phyloP scores from a whole-genome alignment of 2,797 vertebrate species.

The Diplodus sargus region DNA sequence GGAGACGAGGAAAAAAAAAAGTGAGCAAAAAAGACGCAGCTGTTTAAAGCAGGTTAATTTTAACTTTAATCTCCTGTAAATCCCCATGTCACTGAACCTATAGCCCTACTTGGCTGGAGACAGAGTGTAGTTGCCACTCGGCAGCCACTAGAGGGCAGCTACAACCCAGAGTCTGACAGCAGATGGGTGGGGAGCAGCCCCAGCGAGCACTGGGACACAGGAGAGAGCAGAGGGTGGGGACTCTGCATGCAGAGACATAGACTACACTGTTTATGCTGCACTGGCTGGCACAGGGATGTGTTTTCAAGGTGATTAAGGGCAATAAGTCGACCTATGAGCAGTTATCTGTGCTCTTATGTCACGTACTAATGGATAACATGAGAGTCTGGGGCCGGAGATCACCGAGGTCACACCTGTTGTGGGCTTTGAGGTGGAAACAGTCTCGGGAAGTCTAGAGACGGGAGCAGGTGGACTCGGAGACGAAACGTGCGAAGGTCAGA shows the following conservation, averaged over 20 bases:
- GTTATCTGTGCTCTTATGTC: constrained; percentile 23
- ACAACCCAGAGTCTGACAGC: constrained; percentile 24
- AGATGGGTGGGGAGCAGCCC: constrained; percentile 1
- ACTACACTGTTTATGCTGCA: background rate
- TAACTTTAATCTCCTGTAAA: constrained; percentile 80
- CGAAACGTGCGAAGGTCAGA: constrained; percentile 41
- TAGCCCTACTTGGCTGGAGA: background rate
- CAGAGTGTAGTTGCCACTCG: constrained; percentile 27
- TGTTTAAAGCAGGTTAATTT: constrained; percentile 77
- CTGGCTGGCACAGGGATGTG: background rate
- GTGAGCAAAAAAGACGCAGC: constrained; percentile 42
- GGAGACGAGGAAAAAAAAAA: constrained; percentile 35
- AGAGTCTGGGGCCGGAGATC: constrained; percentile 32
- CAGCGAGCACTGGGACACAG: constrained; percentile 27
- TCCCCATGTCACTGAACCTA: constrained; percentile 42
- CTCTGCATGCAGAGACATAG: background rate
- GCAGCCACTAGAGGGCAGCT: constrained; percentile 79
- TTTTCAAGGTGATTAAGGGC: background rate
- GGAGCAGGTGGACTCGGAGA: constrained; percentile 66
- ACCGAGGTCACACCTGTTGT: constrained; percentile 69
- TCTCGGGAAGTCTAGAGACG: constrained; percentile 27
- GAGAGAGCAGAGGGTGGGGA: constrained; percentile 25
- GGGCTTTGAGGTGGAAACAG: constrained; percentile 41
- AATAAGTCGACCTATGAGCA: constrained; percentile 6
- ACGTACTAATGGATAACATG: constrained; percentile 35